Evolutionary conservation across 2,888 invertebrate genomes (phyloP), one percentile per base, ranked within the genome.

Genomic region (Pandemis corylana): DNA sequence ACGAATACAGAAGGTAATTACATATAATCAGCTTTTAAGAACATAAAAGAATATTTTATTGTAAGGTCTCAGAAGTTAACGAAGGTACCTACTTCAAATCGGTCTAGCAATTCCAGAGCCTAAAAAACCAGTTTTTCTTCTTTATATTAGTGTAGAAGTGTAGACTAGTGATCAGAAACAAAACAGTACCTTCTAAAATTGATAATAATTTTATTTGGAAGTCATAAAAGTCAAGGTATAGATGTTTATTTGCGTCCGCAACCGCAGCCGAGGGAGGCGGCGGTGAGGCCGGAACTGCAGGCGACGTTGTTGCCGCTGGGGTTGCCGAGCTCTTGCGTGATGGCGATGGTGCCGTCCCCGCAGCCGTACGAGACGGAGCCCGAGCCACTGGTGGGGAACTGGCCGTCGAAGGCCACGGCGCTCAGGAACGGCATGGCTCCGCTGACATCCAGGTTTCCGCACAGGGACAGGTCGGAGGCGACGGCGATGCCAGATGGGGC

Each of bases 401-500:
- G 3, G 56, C 68, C 72, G 0, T 28, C 28, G 28, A 59, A 59
- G 28, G 3, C 10, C 20, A 59, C 59, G 28, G 59, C 59, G 59
- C 63, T 72, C 53, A 72, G 68, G 68, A 68, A 72, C 13, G 72
- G 72, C 56, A 72, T 56, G 15, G 0, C 7, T 28, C 74, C 68
- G 5, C 51, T 42, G 5, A 72, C 15, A 1, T n/a, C 53, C 5
- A 72, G 42, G 3, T 28, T 4, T 12, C 59, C 59, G 20, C 4
- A 9, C 10, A 59, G 59, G 5, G 4, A 62, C 62, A 42, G 46
- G 28, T 80, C 82, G 68, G 77, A 76, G 63, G 80, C 83, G 3
- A 79, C 72, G n/a, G 81, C 75, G 71, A 76, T 59, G 0, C 80
- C 82, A 5, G 76, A 75, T 61, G 78, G 82, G 42, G 68, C 72